These are phyloP conservation scores for Hymenopus coronatus DNA, from an alignment of 2,888 invertebrate genomes.

Conservation along the genomic window DNA sequence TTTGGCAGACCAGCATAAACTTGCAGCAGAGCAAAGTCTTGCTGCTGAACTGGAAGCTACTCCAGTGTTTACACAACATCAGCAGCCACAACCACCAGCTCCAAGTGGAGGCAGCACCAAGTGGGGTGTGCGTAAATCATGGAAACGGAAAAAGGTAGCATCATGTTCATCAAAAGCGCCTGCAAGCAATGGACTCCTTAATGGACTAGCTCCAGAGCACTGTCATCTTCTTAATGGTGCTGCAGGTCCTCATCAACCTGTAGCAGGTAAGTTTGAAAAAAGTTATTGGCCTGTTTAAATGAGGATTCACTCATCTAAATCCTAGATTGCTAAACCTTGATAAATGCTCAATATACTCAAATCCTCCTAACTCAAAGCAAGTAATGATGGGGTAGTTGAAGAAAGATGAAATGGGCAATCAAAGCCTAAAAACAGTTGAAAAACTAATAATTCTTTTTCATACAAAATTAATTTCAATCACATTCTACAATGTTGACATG, in stretches of 20 bases:
- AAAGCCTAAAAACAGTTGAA: too few species aligned
- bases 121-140: conserved; percentile 44
- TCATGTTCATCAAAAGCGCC: background rate
- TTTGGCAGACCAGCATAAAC: conserved; percentile 44
- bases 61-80: background rate
- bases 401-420: too few species aligned
- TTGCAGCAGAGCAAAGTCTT: conserved; percentile 7
- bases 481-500: too few species aligned
- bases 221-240: conserved; percentile 12
- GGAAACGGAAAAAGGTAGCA: conserved; percentile 44
- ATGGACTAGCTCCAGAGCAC: conserved; percentile 8
- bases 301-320: too few species aligned
- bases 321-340: too few species aligned
- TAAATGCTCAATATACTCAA: too few species aligned
- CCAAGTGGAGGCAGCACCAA: conserved; percentile 25
- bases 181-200: conserved; percentile 12
- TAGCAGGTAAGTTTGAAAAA: background rate
- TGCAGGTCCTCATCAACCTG: background rate
- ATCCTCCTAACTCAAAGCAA: too few species aligned
- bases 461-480: too few species aligned
- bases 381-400: too few species aligned
- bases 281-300: background rate
- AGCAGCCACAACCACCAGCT: conserved; percentile 10
- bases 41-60: conserved; percentile 20
- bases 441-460: too few species aligned